Evolutionary conservation across 2,113 vertebrate genomes (phyloP).

Genomic region (Mus spicilegus): DNA sequence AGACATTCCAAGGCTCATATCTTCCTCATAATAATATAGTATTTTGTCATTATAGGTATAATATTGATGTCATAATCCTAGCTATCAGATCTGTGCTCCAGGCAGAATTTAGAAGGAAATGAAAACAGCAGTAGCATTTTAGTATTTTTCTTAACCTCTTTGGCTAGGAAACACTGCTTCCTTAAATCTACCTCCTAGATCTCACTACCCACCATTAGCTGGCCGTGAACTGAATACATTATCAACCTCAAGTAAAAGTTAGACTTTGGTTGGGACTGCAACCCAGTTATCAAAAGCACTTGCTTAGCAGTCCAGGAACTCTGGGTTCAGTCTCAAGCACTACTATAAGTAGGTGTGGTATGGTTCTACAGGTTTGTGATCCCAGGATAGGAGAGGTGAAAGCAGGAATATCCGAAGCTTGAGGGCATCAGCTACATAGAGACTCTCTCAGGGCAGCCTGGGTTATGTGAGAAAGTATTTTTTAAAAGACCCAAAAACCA

Average conservation of each 20-base stretch:
- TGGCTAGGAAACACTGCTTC: not conserved
- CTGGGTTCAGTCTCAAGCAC: not conserved
- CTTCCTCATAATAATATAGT: not conserved
- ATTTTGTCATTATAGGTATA: not conserved
- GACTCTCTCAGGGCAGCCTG: not conserved
- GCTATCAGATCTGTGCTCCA: not conserved
- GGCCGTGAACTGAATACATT: not conserved
- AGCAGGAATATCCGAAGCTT: not conserved
- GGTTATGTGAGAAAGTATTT: not conserved
- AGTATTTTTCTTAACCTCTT: not conserved
- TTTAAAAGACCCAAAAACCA: not conserved
- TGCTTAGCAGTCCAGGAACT: not conserved
- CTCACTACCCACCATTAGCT: not conserved
- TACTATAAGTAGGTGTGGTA: not conserved
- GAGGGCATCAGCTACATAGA: not conserved
- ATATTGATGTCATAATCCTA: not conserved
- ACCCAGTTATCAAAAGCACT: not conserved
- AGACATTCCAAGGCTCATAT: not conserved
- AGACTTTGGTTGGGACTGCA: not conserved
- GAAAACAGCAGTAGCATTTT: not conserved
- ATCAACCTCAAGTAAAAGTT: not conserved
- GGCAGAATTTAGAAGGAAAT: not conserved
- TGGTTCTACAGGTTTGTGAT: not conserved
- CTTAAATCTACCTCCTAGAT: not conserved
- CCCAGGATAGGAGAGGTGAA: not conserved